A percentile compares a stretch with the other conserved stretches of the same genome.
Conservation (phyloP, 2,888 invertebrate species). For the Eupithecia insigniata region DNA sequence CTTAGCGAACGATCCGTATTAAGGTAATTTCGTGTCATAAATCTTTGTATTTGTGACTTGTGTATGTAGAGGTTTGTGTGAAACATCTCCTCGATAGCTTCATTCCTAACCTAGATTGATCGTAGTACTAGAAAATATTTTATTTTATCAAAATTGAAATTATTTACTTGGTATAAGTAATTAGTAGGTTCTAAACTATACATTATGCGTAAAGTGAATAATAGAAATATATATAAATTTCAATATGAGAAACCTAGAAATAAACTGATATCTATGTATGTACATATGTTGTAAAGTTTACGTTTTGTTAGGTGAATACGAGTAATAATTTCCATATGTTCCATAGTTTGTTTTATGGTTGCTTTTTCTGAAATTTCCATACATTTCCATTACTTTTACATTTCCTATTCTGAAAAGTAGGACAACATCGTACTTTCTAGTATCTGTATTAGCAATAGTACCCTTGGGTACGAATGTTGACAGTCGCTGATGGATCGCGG, state of each 20-base stretch:
- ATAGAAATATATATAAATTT: too few species aligned
- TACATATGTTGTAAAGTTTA: neutral
- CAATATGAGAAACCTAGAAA: too few species aligned
- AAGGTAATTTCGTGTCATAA: slow-evolving; percentile 22
- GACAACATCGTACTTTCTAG: slow-evolving; percentile 25
- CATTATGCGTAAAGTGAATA: too few species aligned
- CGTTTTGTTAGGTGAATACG: neutral
- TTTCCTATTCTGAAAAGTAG: slow-evolving; percentile 28
- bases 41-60: slow-evolving; percentile 8
- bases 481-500: slow-evolving; percentile 40
- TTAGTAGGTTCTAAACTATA: neutral
- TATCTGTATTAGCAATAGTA: slow-evolving; percentile 35
- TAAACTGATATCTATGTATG: too few species aligned
- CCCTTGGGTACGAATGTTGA: slow-evolving; percentile 35
- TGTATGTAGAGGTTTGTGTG: neutral
- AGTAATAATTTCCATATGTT: neutral
- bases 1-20: slow-evolving; percentile 19
- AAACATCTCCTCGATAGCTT: neutral
- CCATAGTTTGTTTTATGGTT: neutral
- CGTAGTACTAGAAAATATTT: neutral
- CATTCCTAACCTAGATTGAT: neutral
- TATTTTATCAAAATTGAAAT: neutral
- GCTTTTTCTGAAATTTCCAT: neutral
- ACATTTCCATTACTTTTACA: neutral
- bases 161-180: neutral